A percentile compares a stretch with the other conserved stretches of the same genome.
Evolutionary conservation across 2,113 vertebrate genomes (phyloP).

Genomic region (Seriola dumerili): DNA sequence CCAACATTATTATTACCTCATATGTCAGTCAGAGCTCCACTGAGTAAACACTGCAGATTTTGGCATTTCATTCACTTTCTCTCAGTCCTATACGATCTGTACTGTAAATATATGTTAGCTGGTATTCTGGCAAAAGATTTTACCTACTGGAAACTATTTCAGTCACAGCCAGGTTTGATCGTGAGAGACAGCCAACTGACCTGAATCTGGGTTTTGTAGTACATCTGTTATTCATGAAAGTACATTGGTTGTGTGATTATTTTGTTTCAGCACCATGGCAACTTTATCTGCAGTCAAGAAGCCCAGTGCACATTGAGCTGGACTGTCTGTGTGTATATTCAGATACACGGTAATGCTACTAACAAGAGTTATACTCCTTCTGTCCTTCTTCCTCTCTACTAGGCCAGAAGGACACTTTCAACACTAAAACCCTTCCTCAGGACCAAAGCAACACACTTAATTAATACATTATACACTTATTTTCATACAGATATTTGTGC

Average conservation of each 20-base stretch:
- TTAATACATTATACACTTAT: background rate
- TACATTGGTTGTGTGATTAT: background rate
- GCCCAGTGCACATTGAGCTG: background rate
- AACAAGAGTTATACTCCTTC: background rate
- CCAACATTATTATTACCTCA: background rate
- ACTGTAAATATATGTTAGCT: background rate
- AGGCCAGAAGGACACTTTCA: background rate
- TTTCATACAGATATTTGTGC: background rate
- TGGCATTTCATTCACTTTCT: background rate
- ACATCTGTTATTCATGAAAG: constrained; percentile 16
- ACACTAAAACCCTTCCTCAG: background rate
- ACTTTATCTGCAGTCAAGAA: background rate
- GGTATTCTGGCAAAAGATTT: background rate
- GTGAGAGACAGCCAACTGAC: constrained; percentile 1
- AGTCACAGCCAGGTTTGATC: background rate
- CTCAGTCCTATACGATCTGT: background rate
- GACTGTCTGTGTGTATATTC: background rate
- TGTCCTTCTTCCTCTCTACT: background rate
- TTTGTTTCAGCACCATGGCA: background rate
- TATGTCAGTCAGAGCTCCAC: background rate
- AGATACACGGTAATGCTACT: background rate
- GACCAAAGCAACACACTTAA: background rate
- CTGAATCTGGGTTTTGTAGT: constrained; percentile 4
- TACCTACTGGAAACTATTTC: background rate
- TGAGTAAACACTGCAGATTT: background rate